Evolutionary conservation across 2,113 vertebrate genomes (phyloP).

Genomic region (Cyanistes caeruleus): DNA sequence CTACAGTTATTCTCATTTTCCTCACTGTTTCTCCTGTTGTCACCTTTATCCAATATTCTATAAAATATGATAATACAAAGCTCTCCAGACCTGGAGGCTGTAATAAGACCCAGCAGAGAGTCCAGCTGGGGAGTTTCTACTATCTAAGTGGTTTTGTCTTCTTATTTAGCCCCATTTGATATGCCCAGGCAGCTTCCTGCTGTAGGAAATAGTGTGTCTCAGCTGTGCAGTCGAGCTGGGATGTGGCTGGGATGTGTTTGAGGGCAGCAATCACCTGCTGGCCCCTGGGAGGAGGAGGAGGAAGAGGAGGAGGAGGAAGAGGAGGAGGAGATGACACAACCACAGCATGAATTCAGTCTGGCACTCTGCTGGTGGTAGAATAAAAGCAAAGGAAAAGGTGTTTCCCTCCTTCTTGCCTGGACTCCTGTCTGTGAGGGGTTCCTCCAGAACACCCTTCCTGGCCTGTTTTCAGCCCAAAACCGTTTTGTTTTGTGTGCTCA

Average conservation of each 20-base stretch:
- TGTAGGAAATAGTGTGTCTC: background rate
- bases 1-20: background rate
- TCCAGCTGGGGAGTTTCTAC: background rate
- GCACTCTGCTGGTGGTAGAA: background rate
- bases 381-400: background rate
- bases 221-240: background rate
- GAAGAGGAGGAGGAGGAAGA: background rate
- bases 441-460: background rate
- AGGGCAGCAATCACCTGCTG: background rate
- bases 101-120: background rate
- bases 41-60: background rate
- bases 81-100: background rate
- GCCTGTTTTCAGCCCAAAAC: rapidly evolving
- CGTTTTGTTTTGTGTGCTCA: background rate
- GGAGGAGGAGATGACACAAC: background rate
- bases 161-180: background rate
- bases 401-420: background rate
- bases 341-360: background rate
- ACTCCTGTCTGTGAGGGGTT: background rate
- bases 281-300: no score
- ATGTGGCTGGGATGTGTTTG: background rate
- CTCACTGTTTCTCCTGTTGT: background rate
- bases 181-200: background rate
- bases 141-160: background rate
- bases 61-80: background rate